Evolutionary conservation across 2,113 vertebrate genomes (phyloP), one percentile per base, ranked within the genome.

Genomic region (Nothoprocta perdicaria): DNA sequence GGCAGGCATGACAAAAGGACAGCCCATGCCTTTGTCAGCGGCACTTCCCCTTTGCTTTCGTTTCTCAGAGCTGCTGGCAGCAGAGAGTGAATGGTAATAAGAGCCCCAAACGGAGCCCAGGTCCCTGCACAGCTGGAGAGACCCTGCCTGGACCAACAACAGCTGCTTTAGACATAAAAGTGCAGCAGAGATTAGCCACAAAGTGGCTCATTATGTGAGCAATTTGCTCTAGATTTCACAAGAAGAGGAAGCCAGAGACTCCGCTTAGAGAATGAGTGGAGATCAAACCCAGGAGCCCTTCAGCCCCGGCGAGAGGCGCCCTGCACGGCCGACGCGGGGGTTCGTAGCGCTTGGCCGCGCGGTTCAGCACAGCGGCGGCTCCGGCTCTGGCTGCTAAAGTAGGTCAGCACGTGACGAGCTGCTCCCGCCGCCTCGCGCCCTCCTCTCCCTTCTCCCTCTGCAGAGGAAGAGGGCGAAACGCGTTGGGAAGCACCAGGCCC

Each of bases 371-470:
- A 86, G 89, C 82, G 86, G 84, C 96, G 72, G 95, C 95, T 84
- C 91, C 2, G 83, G 92, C 94, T 94, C 94, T 95, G 96, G 93
- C 43, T 79, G 27, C 77, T 87, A 96, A 97, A 97, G 94, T 96
- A 97, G 96, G 96, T 97, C 96, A 96, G 46, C 89, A 81, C n/a
- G 88, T 96, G 95, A 96, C 95, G 92, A 91, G 95, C 96, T 96
- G 95, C 91, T 96, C 95, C 90, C 85, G 93, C 79, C 83, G 92
- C 68, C 12, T 75, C 90, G 91, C 95, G 71, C 88, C 80, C 86
- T 92, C 82, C 82, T 89, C 89, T 94, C 93, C 88, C 89, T 94
- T 87, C 75, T 80, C 77, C 90, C 84, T 76, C 67, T 90, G 89
- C 78, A 96, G 91, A 92, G 78, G 92, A 93, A 65, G 80, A 92